phyloP scores from a whole-genome alignment of 2,888 invertebrate genomes.

The Epirrita christyi region DNA sequence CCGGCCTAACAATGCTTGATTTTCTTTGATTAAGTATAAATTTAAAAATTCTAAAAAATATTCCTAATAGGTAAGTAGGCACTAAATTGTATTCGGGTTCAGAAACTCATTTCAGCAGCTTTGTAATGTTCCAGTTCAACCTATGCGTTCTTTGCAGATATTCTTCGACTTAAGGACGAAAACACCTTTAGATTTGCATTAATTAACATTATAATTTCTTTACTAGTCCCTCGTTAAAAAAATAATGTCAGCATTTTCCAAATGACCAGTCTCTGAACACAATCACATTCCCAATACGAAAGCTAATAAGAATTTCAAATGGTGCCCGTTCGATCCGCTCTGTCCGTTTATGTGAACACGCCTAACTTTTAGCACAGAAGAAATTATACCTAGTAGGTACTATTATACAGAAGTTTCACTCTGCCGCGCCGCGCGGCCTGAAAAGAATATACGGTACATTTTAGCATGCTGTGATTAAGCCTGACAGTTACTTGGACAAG shows the following conservation, averaged over 20 bases:
- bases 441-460: too few relatives aligned
- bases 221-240: constrained; percentile 26
- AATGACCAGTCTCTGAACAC: constrained; percentile 45
- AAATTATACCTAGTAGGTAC: not conserved
- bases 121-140: not conserved
- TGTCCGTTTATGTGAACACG: constrained; percentile 44
- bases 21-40: too few relatives aligned
- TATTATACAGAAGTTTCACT: constrained; percentile 1
- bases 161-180: not conserved
- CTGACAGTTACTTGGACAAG: too few relatives aligned
- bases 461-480: too few relatives aligned
- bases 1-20: too few relatives aligned
- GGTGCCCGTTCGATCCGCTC: constrained; percentile 38
- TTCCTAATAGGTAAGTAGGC: too few relatives aligned
- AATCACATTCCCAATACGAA: constrained; percentile 52
- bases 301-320: constrained; percentile 60
- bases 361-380: constrained; percentile 41
- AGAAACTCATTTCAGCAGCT: not conserved
- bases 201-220: constrained; percentile 20
- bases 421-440: too few relatives aligned
- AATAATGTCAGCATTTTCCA: constrained; percentile 30
- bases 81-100: not conserved
- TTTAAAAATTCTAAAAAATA: too few relatives aligned
- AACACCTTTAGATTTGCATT: constrained; percentile 9
- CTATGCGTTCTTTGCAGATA: too few relatives aligned